Percentiles rank a stretch among this genome's conserved stretches.
Evolutionary conservation across 2,113 vertebrate genomes (phyloP).

Genomic region (Cisticola juncidis): DNA sequence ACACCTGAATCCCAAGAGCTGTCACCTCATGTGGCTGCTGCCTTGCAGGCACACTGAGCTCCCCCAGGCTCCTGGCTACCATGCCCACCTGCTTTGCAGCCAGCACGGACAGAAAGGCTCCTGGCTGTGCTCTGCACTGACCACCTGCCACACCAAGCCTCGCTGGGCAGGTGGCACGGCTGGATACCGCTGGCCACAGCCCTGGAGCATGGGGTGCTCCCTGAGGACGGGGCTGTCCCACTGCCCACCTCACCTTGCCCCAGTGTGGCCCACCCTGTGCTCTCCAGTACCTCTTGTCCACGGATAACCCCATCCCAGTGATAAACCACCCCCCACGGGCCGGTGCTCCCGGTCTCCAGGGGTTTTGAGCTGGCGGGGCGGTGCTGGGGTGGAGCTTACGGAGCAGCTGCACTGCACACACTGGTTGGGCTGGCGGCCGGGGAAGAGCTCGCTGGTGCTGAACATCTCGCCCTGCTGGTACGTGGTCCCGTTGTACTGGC

Average conservation of each 20-base stretch:
- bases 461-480: slow-evolving; percentile 91
- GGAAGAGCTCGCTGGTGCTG: slow-evolving; percentile 83
- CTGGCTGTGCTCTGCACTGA: background rate
- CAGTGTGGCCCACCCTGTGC: background rate
- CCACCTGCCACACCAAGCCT: no score
- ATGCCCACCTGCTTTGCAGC: background rate
- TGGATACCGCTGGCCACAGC: background rate
- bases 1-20: background rate
- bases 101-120: background rate
- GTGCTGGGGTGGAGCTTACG: slow-evolving; percentile 66
- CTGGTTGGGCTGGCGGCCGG: slow-evolving; percentile 85
- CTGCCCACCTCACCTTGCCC: background rate
- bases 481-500: slow-evolving; percentile 85
- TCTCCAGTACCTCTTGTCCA: background rate
- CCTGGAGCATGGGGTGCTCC: background rate
- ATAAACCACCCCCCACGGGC: background rate
- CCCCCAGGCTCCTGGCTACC: background rate
- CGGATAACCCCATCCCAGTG: accelerated
- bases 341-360: accelerated
- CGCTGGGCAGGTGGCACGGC: background rate
- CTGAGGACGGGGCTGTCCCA: background rate
- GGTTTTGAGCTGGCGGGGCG: background rate
- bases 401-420: slow-evolving; percentile 94
- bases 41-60: background rate
- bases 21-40: accelerated